Percentiles rank a stretch among this genome's conserved stretches.
Conservation (phyloP, 2,113 vertebrate genomes). For the Corythornis madagascariensis region DNA sequence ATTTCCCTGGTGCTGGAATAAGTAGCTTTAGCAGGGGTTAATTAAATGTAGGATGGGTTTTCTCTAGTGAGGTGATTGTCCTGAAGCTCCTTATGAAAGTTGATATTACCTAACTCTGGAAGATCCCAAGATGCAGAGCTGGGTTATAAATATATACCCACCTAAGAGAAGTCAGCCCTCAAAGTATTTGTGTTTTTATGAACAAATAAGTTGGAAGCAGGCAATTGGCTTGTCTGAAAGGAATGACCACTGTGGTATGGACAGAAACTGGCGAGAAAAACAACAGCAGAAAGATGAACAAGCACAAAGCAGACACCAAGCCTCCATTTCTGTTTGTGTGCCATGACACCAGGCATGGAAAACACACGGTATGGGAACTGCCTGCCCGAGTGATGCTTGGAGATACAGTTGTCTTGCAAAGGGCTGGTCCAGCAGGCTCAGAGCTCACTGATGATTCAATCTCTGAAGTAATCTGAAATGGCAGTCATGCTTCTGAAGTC, state of each 20-base stretch:
- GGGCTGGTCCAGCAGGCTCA: conserved; percentile 40
- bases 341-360: background rate
- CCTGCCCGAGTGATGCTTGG: background rate
- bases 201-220: background rate
- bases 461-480: conserved; percentile 38
- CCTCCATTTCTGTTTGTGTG: background rate
- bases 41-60: background rate
- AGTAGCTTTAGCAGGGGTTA: background rate
- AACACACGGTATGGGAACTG: background rate
- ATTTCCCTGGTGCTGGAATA: background rate
- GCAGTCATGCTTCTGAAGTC: conserved; percentile 41
- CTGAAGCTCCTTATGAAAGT: background rate
- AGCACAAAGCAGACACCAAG: background rate
- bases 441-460: conserved; percentile 54
- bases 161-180: background rate
- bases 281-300: background rate
- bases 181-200: background rate
- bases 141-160: background rate
- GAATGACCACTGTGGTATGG: background rate
- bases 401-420: conserved; percentile 34
- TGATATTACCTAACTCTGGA: background rate
- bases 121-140: background rate
- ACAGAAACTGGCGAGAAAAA: background rate
- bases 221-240: background rate
- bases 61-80: background rate